phyloP scores from a whole-genome alignment of 1,140 invertebrate genomes.

The Polyergus mexicanus region DNA sequence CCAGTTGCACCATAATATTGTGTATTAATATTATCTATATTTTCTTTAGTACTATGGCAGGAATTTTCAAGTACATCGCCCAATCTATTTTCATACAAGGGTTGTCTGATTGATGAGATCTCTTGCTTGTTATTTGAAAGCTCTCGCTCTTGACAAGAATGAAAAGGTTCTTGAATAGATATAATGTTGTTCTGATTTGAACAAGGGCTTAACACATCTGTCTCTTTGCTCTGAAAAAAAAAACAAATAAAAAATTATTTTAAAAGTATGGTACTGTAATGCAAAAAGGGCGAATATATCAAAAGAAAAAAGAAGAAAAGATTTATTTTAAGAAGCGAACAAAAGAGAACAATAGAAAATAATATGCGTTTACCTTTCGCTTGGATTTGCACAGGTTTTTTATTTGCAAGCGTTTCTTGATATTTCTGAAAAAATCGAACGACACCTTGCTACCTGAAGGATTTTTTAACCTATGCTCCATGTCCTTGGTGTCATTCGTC shows the following conservation, averaged over 20 bases:
- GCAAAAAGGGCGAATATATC: background rate
- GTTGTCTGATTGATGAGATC: background rate
- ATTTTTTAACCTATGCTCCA: slow-evolving; percentile 34
- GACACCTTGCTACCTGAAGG: slow-evolving; percentile 8
- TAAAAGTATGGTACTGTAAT: background rate
- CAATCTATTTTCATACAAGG: slow-evolving; percentile 18
- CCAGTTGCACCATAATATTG: background rate
- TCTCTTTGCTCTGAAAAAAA: slow-evolving; percentile 56
- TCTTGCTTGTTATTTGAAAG: background rate
- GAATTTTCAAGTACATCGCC: slow-evolving; percentile 16
- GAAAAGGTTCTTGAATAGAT: background rate
- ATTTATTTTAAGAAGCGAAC: background rate
- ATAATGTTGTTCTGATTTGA: slow-evolving; percentile 9
- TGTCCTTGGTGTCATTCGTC: slow-evolving; percentile 21
- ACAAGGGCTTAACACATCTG: slow-evolving; percentile 5
- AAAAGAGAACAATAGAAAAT: background rate
- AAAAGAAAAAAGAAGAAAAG: background rate
- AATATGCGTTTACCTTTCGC: slow-evolving; percentile 63
- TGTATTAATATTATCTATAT: background rate
- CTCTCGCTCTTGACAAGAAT: background rate
- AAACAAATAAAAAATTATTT: background rate
- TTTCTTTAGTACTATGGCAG: background rate
- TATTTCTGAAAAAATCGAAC: slow-evolving; percentile 69
- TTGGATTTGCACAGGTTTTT: slow-evolving; percentile 71
- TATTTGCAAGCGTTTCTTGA: slow-evolving; percentile 69